Evolutionary conservation across 2,888 invertebrate species (phyloP).

Genomic region (Amorpha juglandis): DNA sequence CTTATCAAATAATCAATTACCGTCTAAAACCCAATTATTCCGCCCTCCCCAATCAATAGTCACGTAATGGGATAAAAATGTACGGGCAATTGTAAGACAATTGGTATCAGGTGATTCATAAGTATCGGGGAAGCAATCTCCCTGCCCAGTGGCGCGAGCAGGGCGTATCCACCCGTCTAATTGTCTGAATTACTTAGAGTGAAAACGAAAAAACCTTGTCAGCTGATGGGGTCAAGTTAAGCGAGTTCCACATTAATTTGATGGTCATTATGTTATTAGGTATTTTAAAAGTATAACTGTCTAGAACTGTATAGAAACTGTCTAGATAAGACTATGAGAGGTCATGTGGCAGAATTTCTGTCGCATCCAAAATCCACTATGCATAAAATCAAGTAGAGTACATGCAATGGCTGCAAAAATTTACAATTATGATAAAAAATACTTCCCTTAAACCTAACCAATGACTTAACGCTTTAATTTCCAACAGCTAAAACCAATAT

Average conservation of each 20-base stretch:
- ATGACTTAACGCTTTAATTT: too few relatives aligned
- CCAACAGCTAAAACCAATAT: background rate
- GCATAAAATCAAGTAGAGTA: too few relatives aligned
- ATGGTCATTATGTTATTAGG: background rate
- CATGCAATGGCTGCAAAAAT: too few relatives aligned
- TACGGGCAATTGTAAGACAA: conserved; percentile 26
- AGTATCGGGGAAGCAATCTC: conserved; percentile 57
- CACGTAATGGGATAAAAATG: conserved; percentile 27
- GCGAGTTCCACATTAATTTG: conserved; percentile 10
- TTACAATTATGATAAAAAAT: too few relatives aligned
- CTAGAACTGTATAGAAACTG: too few relatives aligned
- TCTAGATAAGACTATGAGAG: too few relatives aligned
- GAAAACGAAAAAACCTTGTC: conserved; percentile 46
- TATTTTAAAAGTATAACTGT: too few relatives aligned
- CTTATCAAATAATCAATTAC: background rate
- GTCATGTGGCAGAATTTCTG: too few relatives aligned
- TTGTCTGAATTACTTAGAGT: conserved; percentile 73
- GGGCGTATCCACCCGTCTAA: conserved; percentile 67
- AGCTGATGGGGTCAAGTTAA: conserved; percentile 6
- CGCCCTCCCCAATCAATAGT: conserved; percentile 19
- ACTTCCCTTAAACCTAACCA: too few relatives aligned
- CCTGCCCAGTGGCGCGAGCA: conserved; percentile 61
- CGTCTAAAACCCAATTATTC: background rate
- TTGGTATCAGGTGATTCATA: conserved; percentile 42
- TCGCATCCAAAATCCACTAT: too few relatives aligned